Percentiles rank a stretch among this genome's conserved stretches.
These are phyloP conservation scores for Thera obeliscata DNA, from an alignment of 2,888 invertebrate species.

Conservation along the genomic window DNA sequence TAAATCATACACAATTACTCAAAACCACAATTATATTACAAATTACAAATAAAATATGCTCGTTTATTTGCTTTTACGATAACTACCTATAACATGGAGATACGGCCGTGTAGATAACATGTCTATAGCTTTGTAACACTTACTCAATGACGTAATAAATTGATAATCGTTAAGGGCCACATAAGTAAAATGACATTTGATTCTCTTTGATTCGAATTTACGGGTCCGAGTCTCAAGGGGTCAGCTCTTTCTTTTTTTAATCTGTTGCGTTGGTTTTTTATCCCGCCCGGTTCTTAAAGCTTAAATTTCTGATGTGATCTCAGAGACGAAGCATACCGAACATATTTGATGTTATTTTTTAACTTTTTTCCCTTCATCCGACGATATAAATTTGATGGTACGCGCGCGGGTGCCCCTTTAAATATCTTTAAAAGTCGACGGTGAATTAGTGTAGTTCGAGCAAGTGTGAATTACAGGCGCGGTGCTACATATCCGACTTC, in stretches of 20 bases:
- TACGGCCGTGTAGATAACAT: conserved; percentile 47
- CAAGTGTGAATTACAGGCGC: conserved; percentile 62
- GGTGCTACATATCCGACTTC: neutral
- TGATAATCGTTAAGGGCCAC: conserved; percentile 60
- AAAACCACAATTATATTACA: conserved; percentile 30
- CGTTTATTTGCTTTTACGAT: conserved; percentile 41
- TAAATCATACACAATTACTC: conserved; percentile 27
- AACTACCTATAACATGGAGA: conserved; percentile 35
- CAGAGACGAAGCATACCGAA: conserved; percentile 77
- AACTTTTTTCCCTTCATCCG: conserved; percentile 59
- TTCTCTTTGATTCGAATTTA: conserved; percentile 80
- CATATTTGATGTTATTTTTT: conserved; percentile 80
- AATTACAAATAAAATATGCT: conserved; percentile 24
- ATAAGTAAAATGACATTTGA: conserved; percentile 79
- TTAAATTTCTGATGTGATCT: conserved; percentile 82
- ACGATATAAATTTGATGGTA: conserved; percentile 71
- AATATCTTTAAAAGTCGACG: conserved; percentile 43
- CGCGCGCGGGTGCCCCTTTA: conserved; percentile 56
- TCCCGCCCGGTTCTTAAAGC: conserved; percentile 72
- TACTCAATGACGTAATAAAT: conserved; percentile 56
- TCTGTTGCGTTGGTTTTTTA: conserved; percentile 59
- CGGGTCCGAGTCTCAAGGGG: conserved; percentile 70
- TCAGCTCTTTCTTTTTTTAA: conserved; percentile 57
- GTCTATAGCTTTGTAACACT: conserved; percentile 49
- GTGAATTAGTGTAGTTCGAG: conserved; percentile 49